Evolutionary conservation across 2,888 invertebrate species (phyloP), one percentile per base, ranked within the genome.

Genomic region (Agriopis aurantiaria): DNA sequence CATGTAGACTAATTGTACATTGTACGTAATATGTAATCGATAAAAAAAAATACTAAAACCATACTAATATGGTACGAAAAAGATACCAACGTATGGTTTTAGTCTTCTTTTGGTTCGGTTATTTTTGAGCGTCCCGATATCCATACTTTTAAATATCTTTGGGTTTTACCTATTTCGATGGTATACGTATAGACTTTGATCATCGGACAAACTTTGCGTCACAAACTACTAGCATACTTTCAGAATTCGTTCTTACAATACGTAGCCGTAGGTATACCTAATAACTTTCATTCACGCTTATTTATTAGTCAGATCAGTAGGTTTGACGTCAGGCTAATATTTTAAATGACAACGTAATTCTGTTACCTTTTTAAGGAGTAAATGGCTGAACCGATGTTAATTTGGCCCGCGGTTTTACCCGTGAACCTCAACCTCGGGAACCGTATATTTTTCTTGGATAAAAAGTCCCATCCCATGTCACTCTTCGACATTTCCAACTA

Each of bases 161-260:
- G 33, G 62, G 57, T 67, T 55, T 66, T 60, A 41, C 59, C 60
- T 7, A 33, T n/a, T 62, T 12, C 41, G 61, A 43, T 8, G 17
- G 17, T 51, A n/a, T n/a, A 7, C 48, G 48, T 45, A 45, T 6
- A 11, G 17, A 45, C 17, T 23, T 23, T 59, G 58, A 12, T 33
- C 46, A 59, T 33, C 23, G 8, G 10, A 14, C 9, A 55, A n/a
- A 55, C n/a, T 53, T 53, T 33, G 55, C 57, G 57, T 57, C 43
- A 57, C 17, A 57, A 57, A 45, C 17, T 45, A 6, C 45, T 12
- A 3, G n/a, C 40, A 57, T 55, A 33, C 33, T 33, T 33, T 33
- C 33, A 33, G 33, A 33, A 33, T 33, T 33, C 33, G 5, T 33
- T 33, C n/a, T 40, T 55, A n/a, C 40, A 40, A 55, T 40, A 55